These are phyloP conservation scores for Cochlearius cochlearius DNA, from an alignment of 2,113 vertebrate species.

Conservation along the genomic window DNA sequence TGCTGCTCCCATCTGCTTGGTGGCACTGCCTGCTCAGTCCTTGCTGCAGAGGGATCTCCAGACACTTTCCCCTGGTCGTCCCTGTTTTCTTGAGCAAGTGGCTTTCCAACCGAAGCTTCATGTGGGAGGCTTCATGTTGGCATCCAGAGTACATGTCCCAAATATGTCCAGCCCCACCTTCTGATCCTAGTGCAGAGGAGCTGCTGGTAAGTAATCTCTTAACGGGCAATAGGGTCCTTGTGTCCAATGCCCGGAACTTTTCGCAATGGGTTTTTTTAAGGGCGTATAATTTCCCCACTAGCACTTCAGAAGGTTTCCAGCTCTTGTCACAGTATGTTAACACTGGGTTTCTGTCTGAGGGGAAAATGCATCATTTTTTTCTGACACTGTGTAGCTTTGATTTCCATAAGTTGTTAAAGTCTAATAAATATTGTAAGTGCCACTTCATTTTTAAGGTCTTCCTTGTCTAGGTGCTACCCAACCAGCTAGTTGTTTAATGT, in stretches of 20 bases:
- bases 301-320: neutral
- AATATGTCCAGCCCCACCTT: conserved; percentile 21
- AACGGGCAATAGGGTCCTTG: neutral
- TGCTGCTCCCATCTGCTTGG: neutral
- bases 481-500: neutral
- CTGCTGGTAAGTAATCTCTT: conserved; percentile 12
- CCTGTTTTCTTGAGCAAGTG: neutral
- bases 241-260: neutral
- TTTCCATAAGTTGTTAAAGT: neutral
- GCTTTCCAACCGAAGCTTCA: neutral
- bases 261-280: neutral
- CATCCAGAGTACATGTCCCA: conserved; percentile 58
- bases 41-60: neutral
- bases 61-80: neutral
- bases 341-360: neutral
- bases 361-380: neutral
- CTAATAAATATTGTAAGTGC: neutral
- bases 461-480: neutral
- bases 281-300: neutral
- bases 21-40: neutral
- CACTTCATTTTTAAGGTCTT: neutral
- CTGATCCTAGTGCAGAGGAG: neutral
- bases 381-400: neutral
- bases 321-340: neutral
- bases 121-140: conserved; percentile 12